These are phyloP conservation scores for Nomada fucata DNA, from an alignment of 2,888 invertebrate species.

Conservation along the genomic window DNA sequence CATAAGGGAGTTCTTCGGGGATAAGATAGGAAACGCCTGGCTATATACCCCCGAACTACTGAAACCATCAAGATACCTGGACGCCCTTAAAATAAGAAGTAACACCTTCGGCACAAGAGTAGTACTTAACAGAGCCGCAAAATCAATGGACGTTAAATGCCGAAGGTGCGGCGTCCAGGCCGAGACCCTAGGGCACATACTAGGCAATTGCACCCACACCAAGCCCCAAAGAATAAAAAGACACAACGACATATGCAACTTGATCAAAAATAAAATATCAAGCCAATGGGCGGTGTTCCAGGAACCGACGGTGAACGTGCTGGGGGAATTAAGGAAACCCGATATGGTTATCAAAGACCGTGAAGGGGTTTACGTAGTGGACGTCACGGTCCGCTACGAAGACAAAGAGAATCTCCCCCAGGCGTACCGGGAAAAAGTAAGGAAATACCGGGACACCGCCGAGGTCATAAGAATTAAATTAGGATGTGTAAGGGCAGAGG, in stretches of 20 bases:
- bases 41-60: not conserved
- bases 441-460: no score
- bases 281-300: no score
- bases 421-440: no score
- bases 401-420: no score
- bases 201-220: not conserved
- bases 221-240: not conserved
- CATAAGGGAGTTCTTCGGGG: not conserved
- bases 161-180: not conserved
- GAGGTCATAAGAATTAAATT: accelerated
- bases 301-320: no score
- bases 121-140: not conserved
- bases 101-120: constrained; percentile 5
- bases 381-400: no score
- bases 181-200: constrained; percentile 17
- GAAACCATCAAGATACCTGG: constrained; percentile 15
- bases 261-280: not conserved
- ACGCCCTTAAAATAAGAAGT: not conserved
- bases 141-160: not conserved
- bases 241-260: constrained; percentile 10
- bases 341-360: no score
- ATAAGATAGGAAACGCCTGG: constrained; percentile 15
- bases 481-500: no score
- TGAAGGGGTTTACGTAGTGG: no score
- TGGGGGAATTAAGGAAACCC: no score